Base-by-base conservation (phyloP, 2,113 vertebrate genomes). In the Cyprinodon brontotheroides region DNA sequence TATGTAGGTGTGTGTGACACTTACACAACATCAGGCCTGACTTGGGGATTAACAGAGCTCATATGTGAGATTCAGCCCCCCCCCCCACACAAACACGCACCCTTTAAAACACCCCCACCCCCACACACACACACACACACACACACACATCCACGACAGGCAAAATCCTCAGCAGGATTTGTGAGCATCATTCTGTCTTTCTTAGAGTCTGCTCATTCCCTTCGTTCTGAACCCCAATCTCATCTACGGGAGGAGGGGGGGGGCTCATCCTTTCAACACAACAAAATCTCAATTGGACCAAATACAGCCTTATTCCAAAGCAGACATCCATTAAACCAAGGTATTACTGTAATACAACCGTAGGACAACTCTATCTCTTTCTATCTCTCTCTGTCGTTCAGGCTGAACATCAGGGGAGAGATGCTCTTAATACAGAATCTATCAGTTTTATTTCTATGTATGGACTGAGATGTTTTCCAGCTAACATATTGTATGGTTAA, bases 341-440 rank as follows among this genome's bases (percentile, higher is more conserved):
- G 92, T 87, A 92, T 92, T 90, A 90, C 88, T 90, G 86, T 90
- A 90, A 89, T 89, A 90, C 88, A 91, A 91, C 88, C 78, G 85
- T 84, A 22, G 84, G 81, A 89, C 86, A 81, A 85, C 81, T 89
- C 82, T 79, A 88, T 90, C 85, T 84, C 81, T 78, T 67, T 84
- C 75, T 48, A 69, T 81, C 82, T 74, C 59, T n/a, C 53, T 75
- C 80, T 57, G 78, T 77, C 83, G 78, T 83, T 81, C 88, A 79
- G 77, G 77, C 74, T 70, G 73, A 83, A 75, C 78, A 79, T 67
- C 72, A 81, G 72, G 10, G 77, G 69, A 82, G 41, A 70, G 74
- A 86, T 87, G 84, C 82, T 86, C 88, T 89, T 90, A 85, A 90
- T 88, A 82, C 75, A 87, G 77, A 90, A 87, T 80, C 66, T 1